Evolutionary conservation across 2,797 vertebrate genomes (phyloP), one percentile per base, ranked within the genome.

Genomic region (Thaleichthys pacificus): DNA sequence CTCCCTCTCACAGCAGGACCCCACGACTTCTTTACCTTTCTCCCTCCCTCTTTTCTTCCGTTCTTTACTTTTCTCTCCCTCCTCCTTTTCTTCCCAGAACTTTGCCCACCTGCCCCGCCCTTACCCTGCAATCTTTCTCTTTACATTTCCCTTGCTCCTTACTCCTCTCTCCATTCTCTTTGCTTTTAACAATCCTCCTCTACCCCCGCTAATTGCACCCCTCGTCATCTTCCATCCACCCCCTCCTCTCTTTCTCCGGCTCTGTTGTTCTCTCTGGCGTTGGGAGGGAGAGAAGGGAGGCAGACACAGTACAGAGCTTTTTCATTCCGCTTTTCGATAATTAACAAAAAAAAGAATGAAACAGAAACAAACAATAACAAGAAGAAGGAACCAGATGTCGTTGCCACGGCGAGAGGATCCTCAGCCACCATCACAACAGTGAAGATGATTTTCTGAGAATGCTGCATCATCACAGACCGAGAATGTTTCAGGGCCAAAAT

Each of bases 281-380:
- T 51, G 49, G 61, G 69, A 64, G 47, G 54, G 67, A 78, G 75
- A 67, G 63, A 61, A 42, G 68, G 64, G 77, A 83, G 77, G 71
- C 35, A 81, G 69, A 63, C 76, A 74, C 74, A 66, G 73, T 71
- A 66, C 75, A 81, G 71, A 78, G 57, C 57, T 77, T 82, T 71
- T 80, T 69, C 68, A 76, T 76, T 77, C 73, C 68, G 77, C 71
- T 61, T 69, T 86, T 87, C 60, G 85, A 86, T 89, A 87, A 88
- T 87, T 82, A 85, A 88, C 70, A 73, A 80, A 82, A 84, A 84
- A 42, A 7, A 42, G 11, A 68, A 68, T 0, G 3, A 72, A 71
- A 82, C 56, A 19, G 66, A 81, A 78, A 83, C 79, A 84, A 85
- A 87, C 61, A 68, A 72, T 74, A 80, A 65, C 0, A 17, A 66